Base-by-base conservation (phyloP, 2,888 invertebrate genomes). In the Amphipoea lucens region DNA sequence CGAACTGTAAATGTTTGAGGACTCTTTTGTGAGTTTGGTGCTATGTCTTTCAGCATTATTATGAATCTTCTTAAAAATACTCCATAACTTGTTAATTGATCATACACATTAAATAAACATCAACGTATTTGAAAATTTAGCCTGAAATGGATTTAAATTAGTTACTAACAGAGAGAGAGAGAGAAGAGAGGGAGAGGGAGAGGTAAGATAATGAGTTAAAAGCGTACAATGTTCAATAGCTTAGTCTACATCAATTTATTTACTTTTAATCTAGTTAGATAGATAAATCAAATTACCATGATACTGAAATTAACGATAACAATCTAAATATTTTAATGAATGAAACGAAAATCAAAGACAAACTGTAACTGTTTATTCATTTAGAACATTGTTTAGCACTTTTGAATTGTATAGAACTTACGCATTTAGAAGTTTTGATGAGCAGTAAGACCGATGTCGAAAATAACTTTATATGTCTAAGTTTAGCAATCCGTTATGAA, bases 331-430 rank as follows among this genome's bases (percentile, higher is more conserved):
- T 42, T 71, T 69, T 76, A 66, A 67, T 72, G 23, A 81, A 54
- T 68, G 14, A 76, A 88, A 81, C 78, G 68, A 42, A 78, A 87
- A 78, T 79, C 72, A 65, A 76, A 78, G 63, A 72, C 51, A 79
- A 74, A 75, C 45, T 69, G 65, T 77, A 63, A 73, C 62, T 79
- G 67, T 85, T 79, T 79, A 79, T 78, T 76, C 23, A 82, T 79
- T 87, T 54, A 65, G 54, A 70, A 63, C 57, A 78, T 74, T 78
- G 40, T 60, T 63, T 75, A 79, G 79, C 68, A 84, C 69, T 85
- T 79, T 68, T 68, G 51, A 71, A 76, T 80, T 9, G 23, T 78
- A 76, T 36, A 57, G 12, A 81, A 42, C 48, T 78, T 66, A 72
- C 48, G n/a, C 23, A 76, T 17, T 75, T 29, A 69, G n/a, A 76